Percentiles rank a stretch among this genome's conserved stretches.
phyloP scores from a whole-genome alignment of 2,888 invertebrate genomes.

The Rhamphomyia laevipes region DNA sequence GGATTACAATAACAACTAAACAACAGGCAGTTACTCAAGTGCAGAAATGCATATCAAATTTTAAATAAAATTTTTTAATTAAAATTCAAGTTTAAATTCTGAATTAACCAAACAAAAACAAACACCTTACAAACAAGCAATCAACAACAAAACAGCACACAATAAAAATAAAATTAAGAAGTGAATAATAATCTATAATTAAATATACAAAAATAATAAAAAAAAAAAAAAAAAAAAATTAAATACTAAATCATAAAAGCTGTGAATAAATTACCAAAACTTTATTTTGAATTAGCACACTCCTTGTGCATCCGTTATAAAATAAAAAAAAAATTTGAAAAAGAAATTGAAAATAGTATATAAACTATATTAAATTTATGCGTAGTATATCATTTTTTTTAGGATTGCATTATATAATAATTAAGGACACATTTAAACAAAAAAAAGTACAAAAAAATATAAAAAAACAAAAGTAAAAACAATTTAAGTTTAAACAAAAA shows the following conservation, averaged over 20 bases:
- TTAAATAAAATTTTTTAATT: background rate
- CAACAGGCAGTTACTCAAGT: no score
- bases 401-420: background rate
- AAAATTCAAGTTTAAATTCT: background rate
- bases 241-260: background rate
- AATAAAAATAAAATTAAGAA: no score
- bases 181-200: no score
- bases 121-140: no score
- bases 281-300: background rate
- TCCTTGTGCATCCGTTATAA: background rate
- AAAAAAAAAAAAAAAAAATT: background rate
- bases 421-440: background rate
- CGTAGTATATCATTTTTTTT: background rate
- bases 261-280: slow-evolving; percentile 1
- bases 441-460: background rate
- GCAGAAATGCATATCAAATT: no score
- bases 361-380: background rate
- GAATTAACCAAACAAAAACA: no score
- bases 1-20: no score
- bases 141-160: no score
- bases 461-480: no score
- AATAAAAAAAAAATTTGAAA: background rate
- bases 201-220: background rate
- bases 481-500: no score
- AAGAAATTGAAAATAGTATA: background rate